These are phyloP conservation scores for Neodiprion lecontei DNA, from an alignment of 1,140 invertebrate species.

Conservation along the genomic window DNA sequence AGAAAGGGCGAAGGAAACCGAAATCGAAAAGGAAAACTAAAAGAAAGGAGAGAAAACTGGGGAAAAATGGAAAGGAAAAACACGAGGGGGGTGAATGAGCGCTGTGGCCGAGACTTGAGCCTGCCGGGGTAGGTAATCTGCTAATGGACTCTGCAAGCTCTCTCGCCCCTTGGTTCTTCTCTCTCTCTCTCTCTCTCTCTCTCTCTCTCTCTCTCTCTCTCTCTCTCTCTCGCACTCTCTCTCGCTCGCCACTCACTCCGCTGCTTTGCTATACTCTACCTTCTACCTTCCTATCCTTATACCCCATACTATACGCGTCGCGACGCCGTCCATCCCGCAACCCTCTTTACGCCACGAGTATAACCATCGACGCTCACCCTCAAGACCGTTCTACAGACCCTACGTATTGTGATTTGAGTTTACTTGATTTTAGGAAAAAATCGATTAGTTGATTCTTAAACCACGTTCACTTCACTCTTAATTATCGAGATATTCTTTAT, in stretches of 20 bases:
- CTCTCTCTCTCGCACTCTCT: not conserved
- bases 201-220: slow-evolving; percentile 30
- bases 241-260: not conserved
- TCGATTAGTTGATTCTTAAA: too few species aligned
- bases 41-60: slow-evolving; percentile 27
- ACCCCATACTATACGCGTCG: not conserved
- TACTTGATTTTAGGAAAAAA: too few species aligned
- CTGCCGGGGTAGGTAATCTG: slow-evolving; percentile 53
- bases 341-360: slow-evolving; percentile 12
- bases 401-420: too few species aligned
- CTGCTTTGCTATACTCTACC: not conserved
- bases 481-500: slow-evolving; percentile 10
- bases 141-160: slow-evolving; percentile 51
- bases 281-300: slow-evolving; percentile 3
- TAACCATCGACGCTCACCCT: not conserved
- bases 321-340: slow-evolving; percentile 9
- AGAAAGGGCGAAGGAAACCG: slow-evolving; percentile 21
- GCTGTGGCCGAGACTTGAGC: not conserved
- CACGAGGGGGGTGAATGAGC: slow-evolving; percentile 45
- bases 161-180: slow-evolving; percentile 31
- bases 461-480: not conserved
- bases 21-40: slow-evolving; percentile 24
- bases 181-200: slow-evolving; percentile 34
- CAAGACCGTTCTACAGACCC: not conserved
- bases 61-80: slow-evolving; percentile 33